Conservation (phyloP, 2,888 invertebrate species). For the Timema cristinae region DNA sequence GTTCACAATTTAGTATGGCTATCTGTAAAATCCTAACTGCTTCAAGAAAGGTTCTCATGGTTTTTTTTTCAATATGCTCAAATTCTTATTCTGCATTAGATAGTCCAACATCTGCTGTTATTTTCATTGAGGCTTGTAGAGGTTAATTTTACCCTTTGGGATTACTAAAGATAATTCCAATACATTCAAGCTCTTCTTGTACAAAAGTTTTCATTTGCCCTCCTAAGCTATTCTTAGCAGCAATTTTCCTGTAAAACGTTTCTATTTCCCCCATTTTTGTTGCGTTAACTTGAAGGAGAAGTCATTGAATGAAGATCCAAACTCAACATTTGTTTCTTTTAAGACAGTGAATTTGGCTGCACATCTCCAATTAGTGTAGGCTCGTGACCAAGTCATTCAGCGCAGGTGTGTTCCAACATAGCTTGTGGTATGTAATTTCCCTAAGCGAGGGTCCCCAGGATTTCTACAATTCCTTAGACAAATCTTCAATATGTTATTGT, state of each 20-base stretch:
- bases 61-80: background rate
- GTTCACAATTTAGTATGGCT: background rate
- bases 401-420: background rate
- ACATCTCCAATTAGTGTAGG: background rate
- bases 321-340: background rate
- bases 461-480: too few relatives aligned
- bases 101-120: constrained; percentile 10
- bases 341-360: background rate
- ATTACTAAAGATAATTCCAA: background rate
- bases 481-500: too few relatives aligned
- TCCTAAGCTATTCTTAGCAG: background rate
- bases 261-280: background rate
- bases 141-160: background rate
- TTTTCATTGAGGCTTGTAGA: background rate
- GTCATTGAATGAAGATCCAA: background rate
- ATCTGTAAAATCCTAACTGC: background rate
- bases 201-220: background rate
- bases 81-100: background rate
- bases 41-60: background rate
- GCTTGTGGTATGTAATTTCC: too few relatives aligned
- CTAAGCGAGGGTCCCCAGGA: too few relatives aligned
- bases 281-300: background rate
- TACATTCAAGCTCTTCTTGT: background rate
- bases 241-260: background rate
- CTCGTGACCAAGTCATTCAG: background rate